phyloP scores from a whole-genome alignment of 2,797 vertebrate species.

The Hippopotamyrus pictus region DNA sequence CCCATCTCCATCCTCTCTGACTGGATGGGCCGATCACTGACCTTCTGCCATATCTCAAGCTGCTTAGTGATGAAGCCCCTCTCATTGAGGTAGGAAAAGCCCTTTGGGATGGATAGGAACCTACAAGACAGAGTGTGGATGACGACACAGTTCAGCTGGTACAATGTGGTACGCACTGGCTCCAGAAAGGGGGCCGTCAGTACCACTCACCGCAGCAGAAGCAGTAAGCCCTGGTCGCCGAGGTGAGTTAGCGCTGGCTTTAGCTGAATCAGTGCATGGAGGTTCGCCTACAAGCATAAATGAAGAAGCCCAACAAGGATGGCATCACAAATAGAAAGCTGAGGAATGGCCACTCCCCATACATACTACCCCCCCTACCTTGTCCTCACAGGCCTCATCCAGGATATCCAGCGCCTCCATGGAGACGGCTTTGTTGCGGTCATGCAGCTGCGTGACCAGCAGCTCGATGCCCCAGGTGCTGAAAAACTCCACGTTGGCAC shows the following conservation, averaged over 20 bases:
- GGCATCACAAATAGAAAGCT: not conserved
- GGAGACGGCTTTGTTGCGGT: constrained; percentile 90
- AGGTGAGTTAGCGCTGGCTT: constrained; percentile 95
- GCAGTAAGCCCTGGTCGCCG: constrained; percentile 92
- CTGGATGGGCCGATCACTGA: constrained; percentile 43
- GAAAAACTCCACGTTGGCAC: constrained; percentile 96
- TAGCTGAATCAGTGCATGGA: constrained; percentile 94
- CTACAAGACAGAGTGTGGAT: constrained; percentile 53
- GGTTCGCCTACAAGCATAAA: constrained; percentile 75
- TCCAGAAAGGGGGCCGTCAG: not conserved
- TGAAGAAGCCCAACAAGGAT: not conserved
- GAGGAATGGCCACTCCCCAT: not conserved
- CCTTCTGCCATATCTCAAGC: constrained; percentile 98
- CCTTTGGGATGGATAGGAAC: constrained; percentile 97
- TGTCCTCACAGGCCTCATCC: constrained; percentile 97
- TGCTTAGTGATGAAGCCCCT: constrained; percentile 95
- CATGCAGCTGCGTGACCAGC: constrained; percentile 95
- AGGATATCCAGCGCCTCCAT: constrained; percentile 94
- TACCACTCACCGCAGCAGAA: constrained; percentile 79
- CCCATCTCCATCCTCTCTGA: not conserved
- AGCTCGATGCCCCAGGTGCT: constrained; percentile 98
- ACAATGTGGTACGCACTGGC: not conserved
- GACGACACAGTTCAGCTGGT: not conserved
- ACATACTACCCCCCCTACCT: constrained; percentile 59
- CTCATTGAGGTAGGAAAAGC: constrained; percentile 96